Conservation (phyloP, 2,888 invertebrate species). For the Drosophila incognita region DNA sequence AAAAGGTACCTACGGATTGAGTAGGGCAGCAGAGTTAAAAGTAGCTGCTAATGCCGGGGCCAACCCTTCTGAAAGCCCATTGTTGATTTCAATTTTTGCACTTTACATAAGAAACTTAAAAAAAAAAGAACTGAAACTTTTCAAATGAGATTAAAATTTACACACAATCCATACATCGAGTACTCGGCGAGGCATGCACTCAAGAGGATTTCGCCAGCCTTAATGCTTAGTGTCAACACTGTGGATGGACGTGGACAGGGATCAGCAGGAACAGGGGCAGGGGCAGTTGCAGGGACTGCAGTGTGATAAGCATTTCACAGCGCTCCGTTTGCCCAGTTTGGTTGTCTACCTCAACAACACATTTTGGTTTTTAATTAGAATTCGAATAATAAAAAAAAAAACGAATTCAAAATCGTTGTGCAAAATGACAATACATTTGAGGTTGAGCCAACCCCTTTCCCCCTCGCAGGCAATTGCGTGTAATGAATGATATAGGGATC, state of each 20-base stretch:
- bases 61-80: conserved; percentile 52
- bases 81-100: conserved; percentile 72
- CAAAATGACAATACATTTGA: conserved; percentile 50
- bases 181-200: conserved; percentile 70
- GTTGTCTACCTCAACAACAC: conserved; percentile 68
- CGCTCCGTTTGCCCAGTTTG: conserved; percentile 32
- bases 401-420: conserved; percentile 52
- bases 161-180: conserved; percentile 41
- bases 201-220: conserved; percentile 75
- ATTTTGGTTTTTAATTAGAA: conserved; percentile 76
- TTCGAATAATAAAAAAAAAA: conserved; percentile 52
- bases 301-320: conserved; percentile 76
- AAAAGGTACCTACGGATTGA: conserved; percentile 5
- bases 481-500: conserved; percentile 75
- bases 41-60: conserved; percentile 2
- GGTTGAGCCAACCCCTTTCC: conserved; percentile 50
- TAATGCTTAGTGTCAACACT: conserved; percentile 80
- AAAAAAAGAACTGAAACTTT: conserved; percentile 52
- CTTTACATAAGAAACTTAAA: conserved; percentile 51
- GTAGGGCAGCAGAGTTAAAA: conserved; percentile 5
- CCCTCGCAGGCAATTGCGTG: conserved; percentile 66
- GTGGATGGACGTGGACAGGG: conserved; percentile 26
- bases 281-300: conserved; percentile 22
- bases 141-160: conserved; percentile 78
- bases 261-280: conserved; percentile 8